phyloP scores from a whole-genome alignment of 2,888 invertebrate genomes.

The Leucophora obtusa region DNA sequence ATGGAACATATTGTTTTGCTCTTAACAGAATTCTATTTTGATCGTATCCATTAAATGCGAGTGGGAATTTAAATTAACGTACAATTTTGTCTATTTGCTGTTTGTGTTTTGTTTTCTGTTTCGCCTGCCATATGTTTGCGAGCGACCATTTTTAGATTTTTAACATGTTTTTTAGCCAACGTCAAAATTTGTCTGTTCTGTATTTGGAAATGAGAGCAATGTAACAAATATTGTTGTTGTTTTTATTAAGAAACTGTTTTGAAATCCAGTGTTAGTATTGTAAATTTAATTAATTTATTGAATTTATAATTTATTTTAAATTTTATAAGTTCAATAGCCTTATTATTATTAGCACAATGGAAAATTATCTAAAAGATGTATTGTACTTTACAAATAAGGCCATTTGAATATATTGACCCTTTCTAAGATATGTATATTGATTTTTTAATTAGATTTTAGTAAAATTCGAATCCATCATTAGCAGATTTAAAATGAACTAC shows the following conservation, averaged over 20 bases:
- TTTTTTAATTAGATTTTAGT: no score
- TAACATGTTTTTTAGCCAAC: conserved; percentile 10
- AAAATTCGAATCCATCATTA: no score
- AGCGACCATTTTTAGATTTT: background rate
- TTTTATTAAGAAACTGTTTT: background rate
- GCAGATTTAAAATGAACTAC: no score
- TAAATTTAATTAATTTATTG: no score
- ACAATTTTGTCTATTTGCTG: background rate
- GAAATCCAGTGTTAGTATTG: background rate
- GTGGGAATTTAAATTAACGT: conserved; percentile 22
- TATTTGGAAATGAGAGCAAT: conserved; percentile 42
- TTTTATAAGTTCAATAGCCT: no score
- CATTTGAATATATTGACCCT: no score
- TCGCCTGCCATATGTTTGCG: background rate
- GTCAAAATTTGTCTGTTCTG: conserved; percentile 11
- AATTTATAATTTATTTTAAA: no score
- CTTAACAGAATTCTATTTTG: conserved; percentile 29
- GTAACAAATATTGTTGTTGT: conserved; percentile 32
- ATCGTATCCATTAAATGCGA: conserved; percentile 32
- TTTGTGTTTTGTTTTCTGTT: background rate
- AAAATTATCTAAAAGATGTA: no score
- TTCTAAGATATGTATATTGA: no score
- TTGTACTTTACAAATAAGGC: no score
- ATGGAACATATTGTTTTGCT: conserved; percentile 34
- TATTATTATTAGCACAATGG: no score